phyloP scores from a whole-genome alignment of 1,140 invertebrate genomes.

The Pemphigus obesinymphae region DNA sequence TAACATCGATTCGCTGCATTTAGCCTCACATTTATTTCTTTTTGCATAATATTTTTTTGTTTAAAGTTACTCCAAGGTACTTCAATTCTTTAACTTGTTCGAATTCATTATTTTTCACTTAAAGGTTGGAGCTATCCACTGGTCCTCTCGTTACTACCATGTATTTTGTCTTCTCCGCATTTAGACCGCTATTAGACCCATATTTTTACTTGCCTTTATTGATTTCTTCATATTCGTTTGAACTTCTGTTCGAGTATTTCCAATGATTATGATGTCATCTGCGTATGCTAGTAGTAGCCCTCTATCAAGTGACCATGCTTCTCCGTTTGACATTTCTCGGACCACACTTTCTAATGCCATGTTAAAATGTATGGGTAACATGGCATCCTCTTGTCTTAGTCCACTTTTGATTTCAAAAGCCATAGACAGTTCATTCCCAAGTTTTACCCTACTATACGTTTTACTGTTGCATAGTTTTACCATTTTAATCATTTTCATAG shows the following conservation, averaged over 20 bases:
- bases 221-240: no score
- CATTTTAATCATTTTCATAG: no score
- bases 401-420: no score
- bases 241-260: no score
- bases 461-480: background rate
- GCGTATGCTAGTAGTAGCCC: background rate
- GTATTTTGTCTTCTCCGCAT: no score
- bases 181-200: no score
- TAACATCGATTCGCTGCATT: background rate
- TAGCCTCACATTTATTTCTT: background rate
- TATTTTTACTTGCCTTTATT: no score
- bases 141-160: background rate
- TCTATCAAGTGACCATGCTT: background rate
- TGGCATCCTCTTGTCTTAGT: background rate
- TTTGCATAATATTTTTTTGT: background rate
- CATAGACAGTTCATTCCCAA: background rate
- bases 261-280: no score
- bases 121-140: background rate
- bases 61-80: background rate
- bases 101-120: background rate
- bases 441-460: background rate
- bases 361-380: background rate
- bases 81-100: background rate
- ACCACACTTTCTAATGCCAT: background rate
- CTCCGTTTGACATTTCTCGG: background rate